Evolutionary conservation across 2,888 invertebrate genomes (phyloP), one percentile per base, ranked within the genome.

Genomic region (Liopterus haemorrhoidalis): DNA sequence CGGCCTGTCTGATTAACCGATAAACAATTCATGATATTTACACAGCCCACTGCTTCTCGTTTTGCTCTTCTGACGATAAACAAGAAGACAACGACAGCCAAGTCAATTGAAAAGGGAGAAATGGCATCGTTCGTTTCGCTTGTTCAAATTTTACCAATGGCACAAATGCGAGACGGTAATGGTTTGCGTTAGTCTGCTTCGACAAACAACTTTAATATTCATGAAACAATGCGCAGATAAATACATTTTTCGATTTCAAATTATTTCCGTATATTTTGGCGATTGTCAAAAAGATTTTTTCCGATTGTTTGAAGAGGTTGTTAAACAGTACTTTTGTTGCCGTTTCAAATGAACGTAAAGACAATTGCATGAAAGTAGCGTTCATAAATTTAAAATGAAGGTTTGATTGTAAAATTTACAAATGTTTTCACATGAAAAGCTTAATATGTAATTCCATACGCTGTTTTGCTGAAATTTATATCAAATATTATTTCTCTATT

Each of bases 21-120:
- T 68, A 63, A 68, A 68, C 63, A 67, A 67, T 67, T 66, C 67
- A 68, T 67, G 65, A 64, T 64, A 61, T 66, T 66, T 66, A 64
- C 51, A 19, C 9, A 53, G 57, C 58, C 58, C 49, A 49, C 47
- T 54, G 54, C 53, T 50, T 39, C 44, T 51, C 37, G 8, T 27
- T 33, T 41, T 39, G 15, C 42, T 40, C 35, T 25, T 12, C 36
- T 41, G 47, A 14, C 33, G 19, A 45, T 38, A 38, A 38, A 39
- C 45, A 39, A 35, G 25, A 8, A 27, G 12, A 8, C 36, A 28
- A 21, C 28, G 42, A 39, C 39, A 39, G 28, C 20, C 14, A 36
- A 30, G 30, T 39, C 39, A 30, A 36, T 39, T 24, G 30, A 39
- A 39, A 28, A 27, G 20, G 16, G 8, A 12, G 28, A 28, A 39